A percentile compares a stretch with the other conserved stretches of the same genome.
These are phyloP conservation scores for Phenganax stokvisi DNA, from an alignment of 92 coral and sea anemone genomes.

Conservation along the genomic window DNA sequence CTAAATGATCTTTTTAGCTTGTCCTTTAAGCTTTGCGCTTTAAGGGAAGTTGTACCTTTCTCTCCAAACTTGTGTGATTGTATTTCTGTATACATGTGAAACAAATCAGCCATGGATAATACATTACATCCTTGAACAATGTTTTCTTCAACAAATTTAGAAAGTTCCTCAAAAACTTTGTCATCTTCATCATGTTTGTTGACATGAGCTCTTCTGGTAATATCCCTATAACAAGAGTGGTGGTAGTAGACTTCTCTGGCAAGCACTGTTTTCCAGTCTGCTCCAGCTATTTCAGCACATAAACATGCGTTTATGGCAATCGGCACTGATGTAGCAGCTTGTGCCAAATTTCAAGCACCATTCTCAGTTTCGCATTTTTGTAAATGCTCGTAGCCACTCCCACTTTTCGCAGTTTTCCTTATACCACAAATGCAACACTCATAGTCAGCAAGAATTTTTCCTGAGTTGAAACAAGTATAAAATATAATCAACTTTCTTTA, in stretches of 20 bases:
- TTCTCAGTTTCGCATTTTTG: no score
- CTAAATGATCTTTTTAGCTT: slow-evolving; percentile 2
- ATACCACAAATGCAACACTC: no score
- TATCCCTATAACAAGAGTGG: slow-evolving; percentile 10
- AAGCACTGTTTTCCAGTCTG: slow-evolving; percentile 33
- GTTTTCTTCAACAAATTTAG: not conserved
- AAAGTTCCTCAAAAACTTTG: not conserved
- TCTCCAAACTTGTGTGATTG: not conserved
- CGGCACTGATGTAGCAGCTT: no score
- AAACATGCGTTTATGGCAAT: not conserved
- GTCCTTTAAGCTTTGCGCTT: not conserved
- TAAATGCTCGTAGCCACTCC: no score
- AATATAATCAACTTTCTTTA: not conserved
- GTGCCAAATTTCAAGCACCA: no score
- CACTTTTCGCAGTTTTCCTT: no score
- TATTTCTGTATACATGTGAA: not conserved
- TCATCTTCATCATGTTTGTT: not conserved
- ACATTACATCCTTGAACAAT: not conserved
- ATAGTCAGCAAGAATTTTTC: no score
- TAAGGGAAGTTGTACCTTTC: not conserved
- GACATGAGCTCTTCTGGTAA: not conserved
- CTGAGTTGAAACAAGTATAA: no score
- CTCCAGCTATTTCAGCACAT: slow-evolving; percentile 9
- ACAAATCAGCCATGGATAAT: slow-evolving; percentile 3
- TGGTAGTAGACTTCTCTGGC: slow-evolving; percentile 12